Percentiles rank a stretch among this genome's conserved stretches.
Conservation (phyloP, 2,797 vertebrate genomes). For the Semaprochilodus insignis region DNA sequence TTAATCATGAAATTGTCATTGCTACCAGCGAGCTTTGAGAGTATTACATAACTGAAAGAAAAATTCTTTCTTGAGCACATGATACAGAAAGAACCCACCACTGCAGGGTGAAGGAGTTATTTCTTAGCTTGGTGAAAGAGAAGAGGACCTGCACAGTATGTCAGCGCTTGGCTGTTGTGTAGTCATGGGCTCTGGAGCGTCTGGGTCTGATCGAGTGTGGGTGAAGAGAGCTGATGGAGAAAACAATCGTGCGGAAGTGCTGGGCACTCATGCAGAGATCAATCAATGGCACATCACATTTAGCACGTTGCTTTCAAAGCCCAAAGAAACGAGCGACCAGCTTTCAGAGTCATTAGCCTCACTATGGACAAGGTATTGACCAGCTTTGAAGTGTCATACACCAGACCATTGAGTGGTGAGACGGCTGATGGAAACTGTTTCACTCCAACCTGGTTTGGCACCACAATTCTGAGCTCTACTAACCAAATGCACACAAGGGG, state of each 20-base stretch:
- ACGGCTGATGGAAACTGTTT: slow-evolving; percentile 44
- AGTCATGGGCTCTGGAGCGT: neutral
- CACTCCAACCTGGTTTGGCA: slow-evolving; percentile 31
- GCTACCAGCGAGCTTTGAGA: neutral
- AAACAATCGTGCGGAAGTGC: slow-evolving; percentile 35
- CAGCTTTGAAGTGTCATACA: slow-evolving; percentile 42
- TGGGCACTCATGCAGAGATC: slow-evolving; percentile 54
- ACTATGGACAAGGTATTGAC: slow-evolving; percentile 58
- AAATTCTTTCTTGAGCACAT: neutral
- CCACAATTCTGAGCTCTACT: slow-evolving; percentile 26
- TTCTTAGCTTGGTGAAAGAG: neutral
- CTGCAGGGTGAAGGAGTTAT: neutral
- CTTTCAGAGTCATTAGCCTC: slow-evolving; percentile 48
- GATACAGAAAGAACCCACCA: neutral
- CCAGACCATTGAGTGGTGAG: slow-evolving; percentile 8
- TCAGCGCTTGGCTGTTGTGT: neutral
- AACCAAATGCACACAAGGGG: slow-evolving; percentile 50
- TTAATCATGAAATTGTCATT: slow-evolving; percentile 10
- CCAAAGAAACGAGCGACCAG: slow-evolving; percentile 50
- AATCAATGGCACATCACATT: slow-evolving; percentile 57
- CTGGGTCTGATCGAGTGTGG: slow-evolving; percentile 34
- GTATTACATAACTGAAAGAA: neutral
- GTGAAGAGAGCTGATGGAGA: slow-evolving; percentile 23
- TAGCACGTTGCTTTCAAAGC: slow-evolving; percentile 37
- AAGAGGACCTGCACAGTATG: neutral